A percentile compares a stretch with the other conserved stretches of the same genome.
Evolutionary conservation across 2,888 invertebrate species (phyloP).

Genomic region (Sarcophaga variegata): DNA sequence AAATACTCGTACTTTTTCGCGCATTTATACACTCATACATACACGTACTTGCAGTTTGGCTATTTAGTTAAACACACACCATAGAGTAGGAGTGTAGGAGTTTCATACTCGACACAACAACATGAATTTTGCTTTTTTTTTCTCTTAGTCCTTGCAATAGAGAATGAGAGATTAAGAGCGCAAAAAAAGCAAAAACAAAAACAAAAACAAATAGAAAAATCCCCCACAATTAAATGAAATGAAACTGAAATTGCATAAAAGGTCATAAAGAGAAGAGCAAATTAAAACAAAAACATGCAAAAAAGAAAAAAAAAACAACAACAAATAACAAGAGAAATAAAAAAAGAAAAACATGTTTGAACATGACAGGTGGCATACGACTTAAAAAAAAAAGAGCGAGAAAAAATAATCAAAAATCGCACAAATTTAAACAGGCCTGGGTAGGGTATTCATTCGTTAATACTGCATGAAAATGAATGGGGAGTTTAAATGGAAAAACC

Average conservation of each 20-base stretch:
- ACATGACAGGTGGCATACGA: slow-evolving; percentile 64
- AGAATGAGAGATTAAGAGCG: neutral
- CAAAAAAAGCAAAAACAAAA: slow-evolving; percentile 24
- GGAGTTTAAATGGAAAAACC: neutral
- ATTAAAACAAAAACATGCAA: slow-evolving; percentile 40
- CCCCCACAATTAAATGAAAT: slow-evolving; percentile 65
- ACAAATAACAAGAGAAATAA: neutral
- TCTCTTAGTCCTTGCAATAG: slow-evolving; percentile 24
- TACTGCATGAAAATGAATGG: no score
- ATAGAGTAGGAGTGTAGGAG: slow-evolving; percentile 6
- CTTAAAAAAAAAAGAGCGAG: slow-evolving; percentile 7
- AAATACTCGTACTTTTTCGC: slow-evolving; percentile 37
- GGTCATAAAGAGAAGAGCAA: slow-evolving; percentile 45
- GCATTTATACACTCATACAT: neutral
- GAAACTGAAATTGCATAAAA: slow-evolving; percentile 63
- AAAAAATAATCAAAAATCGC: neutral
- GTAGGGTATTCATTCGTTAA: no score
- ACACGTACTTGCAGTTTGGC: neutral
- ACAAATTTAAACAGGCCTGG: neutral
- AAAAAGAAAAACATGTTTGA: slow-evolving; percentile 47
- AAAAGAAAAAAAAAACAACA: slow-evolving; percentile 9
- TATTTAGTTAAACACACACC: neutral
- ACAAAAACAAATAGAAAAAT: slow-evolving; percentile 51
- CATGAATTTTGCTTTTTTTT: slow-evolving; percentile 6
- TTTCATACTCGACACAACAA: slow-evolving; percentile 11